phyloP scores from a whole-genome alignment of 2,888 invertebrate genomes.

The Caenorhabditis japonica region DNA sequence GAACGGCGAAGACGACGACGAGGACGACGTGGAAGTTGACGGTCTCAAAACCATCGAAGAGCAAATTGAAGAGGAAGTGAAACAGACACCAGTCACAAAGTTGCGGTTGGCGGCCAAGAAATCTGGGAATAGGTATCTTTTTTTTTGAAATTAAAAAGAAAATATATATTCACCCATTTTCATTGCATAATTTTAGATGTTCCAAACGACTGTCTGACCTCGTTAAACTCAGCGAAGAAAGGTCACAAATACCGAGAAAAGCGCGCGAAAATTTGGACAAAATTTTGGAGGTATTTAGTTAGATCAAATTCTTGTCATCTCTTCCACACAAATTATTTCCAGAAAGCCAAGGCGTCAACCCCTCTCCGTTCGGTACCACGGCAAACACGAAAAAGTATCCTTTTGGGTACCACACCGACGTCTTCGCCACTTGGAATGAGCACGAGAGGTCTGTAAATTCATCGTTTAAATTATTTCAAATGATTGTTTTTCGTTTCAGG shows the following conservation, averaged over 20 bases:
- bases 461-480: too few species aligned
- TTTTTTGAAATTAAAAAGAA: background rate
- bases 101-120: constrained; percentile 42
- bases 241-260: constrained; percentile 24
- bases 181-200: constrained; percentile 16
- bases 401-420: constrained; percentile 27
- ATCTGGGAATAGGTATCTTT: constrained; percentile 16
- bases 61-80: constrained; percentile 55
- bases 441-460: background rate
- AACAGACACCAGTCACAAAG: constrained; percentile 63
- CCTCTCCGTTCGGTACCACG: constrained; percentile 21
- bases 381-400: constrained; percentile 22
- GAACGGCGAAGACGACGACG: too few species aligned
- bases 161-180: constrained; percentile 1
- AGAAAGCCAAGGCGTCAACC: constrained; percentile 36
- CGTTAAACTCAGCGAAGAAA: constrained; percentile 52
- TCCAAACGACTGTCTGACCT: constrained; percentile 54
- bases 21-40: constrained; percentile 41
- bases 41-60: constrained; percentile 12
- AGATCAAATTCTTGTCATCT: background rate
- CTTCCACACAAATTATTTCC: constrained; percentile 15
- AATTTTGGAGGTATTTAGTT: constrained; percentile 27
- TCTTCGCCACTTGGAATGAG: constrained; percentile 14
- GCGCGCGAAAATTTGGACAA: constrained; percentile 39
- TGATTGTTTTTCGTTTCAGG: background rate